Percentiles rank a stretch among this genome's conserved stretches.
Conservation (phyloP, 2,113 vertebrate species). For the Phocoena sinus region DNA sequence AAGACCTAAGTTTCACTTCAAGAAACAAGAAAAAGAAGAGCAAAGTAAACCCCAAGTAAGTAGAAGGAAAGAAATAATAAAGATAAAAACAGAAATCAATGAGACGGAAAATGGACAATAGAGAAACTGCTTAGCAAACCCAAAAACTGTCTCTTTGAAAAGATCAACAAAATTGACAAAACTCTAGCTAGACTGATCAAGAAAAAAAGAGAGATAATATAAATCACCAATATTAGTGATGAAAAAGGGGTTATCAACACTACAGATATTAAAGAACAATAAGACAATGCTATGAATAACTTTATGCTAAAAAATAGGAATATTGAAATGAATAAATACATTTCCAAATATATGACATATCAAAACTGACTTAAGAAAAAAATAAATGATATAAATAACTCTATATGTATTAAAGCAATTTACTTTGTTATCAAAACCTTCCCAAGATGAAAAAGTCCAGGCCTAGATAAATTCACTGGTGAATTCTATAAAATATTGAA, state of each 20-base stretch:
- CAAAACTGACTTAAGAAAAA: not conserved
- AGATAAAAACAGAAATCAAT: not conserved
- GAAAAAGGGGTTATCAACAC: not conserved
- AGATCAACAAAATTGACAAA: not conserved
- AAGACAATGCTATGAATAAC: not conserved
- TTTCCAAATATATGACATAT: not conserved
- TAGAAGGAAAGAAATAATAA: not conserved
- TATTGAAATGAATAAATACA: not conserved
- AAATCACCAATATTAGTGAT: not conserved
- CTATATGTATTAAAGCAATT: not conserved
- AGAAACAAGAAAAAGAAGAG: not conserved
- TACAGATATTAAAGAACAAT: not conserved
- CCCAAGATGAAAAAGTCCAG: not conserved
- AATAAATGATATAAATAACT: not conserved
- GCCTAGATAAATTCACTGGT: not conserved
- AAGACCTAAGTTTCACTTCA: not conserved
- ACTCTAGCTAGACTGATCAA: not conserved
- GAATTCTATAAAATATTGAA: not conserved
- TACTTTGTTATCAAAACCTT: not conserved
- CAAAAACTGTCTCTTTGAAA: not conserved
- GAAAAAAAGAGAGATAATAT: not conserved
- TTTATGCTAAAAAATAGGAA: not conserved
- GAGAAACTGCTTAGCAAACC: not conserved
- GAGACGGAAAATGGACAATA: not conserved
- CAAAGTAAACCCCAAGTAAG: not conserved